A percentile compares a stretch with the other conserved stretches of the same genome.
These are phyloP conservation scores for Acleris sparsana DNA, from an alignment of 2,888 invertebrate genomes.

Conservation along the genomic window DNA sequence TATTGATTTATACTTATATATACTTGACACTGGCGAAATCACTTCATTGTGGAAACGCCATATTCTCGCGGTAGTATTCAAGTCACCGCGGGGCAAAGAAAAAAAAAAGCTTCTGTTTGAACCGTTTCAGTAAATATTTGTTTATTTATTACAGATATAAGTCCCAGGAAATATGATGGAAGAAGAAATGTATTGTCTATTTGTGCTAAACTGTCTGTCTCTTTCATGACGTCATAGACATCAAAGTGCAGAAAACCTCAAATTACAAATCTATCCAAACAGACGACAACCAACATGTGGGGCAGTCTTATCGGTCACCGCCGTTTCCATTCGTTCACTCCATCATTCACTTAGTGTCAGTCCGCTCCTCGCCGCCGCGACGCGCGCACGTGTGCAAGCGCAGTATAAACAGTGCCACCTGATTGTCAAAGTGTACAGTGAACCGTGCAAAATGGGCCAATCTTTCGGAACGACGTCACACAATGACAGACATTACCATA, in stretches of 20 bases:
- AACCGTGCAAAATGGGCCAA: conserved; percentile 76
- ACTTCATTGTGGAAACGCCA: too few relatives aligned
- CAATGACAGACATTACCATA: conserved; percentile 69
- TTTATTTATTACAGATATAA: too few relatives aligned
- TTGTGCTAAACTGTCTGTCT: too few relatives aligned
- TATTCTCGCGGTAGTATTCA: too few relatives aligned
- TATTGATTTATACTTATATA: too few relatives aligned
- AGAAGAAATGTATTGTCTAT: too few relatives aligned
- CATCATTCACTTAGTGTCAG: conserved; percentile 23
- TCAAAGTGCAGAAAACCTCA: conserved; percentile 9
- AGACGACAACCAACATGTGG: conserved; percentile 40
- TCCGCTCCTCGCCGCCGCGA: conserved; percentile 19
- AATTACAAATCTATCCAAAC: conserved; percentile 33
- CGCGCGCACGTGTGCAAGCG: conserved; percentile 61
- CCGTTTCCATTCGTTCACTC: conserved; percentile 20
- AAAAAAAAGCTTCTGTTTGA: too few relatives aligned
- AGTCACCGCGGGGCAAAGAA: too few relatives aligned
- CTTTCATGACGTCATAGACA: background rate
- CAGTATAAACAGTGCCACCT: conserved; percentile 57
- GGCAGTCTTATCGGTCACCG: conserved; percentile 46
- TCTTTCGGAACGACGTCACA: conserved; percentile 78
- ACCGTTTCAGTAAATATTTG: too few relatives aligned
- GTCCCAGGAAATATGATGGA: too few relatives aligned
- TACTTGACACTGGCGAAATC: too few relatives aligned
- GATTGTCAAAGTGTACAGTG: conserved; percentile 55